Percentiles rank a stretch among this genome's conserved stretches.
These are phyloP conservation scores for Campylorhamphus procurvoides DNA, from an alignment of 2,113 vertebrate species.

Conservation along the genomic window DNA sequence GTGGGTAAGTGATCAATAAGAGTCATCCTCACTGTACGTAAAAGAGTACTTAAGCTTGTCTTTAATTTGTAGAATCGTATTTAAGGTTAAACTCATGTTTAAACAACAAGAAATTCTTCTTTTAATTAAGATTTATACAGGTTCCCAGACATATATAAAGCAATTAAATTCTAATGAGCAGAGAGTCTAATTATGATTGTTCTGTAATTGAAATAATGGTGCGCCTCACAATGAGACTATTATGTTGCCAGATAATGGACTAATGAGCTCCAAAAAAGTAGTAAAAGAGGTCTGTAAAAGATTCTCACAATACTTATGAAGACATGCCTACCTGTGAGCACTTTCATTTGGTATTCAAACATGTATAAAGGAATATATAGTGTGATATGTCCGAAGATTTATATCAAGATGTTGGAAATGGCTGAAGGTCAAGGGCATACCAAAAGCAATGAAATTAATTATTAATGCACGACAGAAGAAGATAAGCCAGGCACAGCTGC, in stretches of 20 bases:
- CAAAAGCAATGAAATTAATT: neutral
- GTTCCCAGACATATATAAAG: neutral
- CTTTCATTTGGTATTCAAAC: neutral
- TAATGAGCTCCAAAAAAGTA: neutral
- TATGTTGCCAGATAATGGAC: slow-evolving; percentile 4
- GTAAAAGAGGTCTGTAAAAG: neutral
- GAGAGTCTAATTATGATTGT: slow-evolving; percentile 35
- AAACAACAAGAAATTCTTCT: neutral
- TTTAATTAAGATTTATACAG: slow-evolving; percentile 55
- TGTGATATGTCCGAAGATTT: neutral
- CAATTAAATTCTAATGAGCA: slow-evolving; percentile 34
- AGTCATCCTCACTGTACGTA: neutral
- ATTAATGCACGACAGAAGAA: neutral
- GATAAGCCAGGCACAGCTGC: slow-evolving; percentile 2
- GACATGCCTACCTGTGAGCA: neutral
- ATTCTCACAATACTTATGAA: neutral
- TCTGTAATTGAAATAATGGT: slow-evolving; percentile 47
- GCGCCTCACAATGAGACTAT: neutral
- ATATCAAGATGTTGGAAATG: neutral
- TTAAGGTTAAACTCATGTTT: slow-evolving; percentile 33
- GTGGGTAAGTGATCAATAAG: neutral
- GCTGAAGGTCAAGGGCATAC: neutral
- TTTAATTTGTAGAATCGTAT: neutral
- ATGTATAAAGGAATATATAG: neutral
- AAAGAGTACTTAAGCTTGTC: neutral